Percentiles rank a stretch among this genome's conserved stretches.
Conservation (phyloP, 1,140 invertebrate species). For the Portunus trituberculatus region DNA sequence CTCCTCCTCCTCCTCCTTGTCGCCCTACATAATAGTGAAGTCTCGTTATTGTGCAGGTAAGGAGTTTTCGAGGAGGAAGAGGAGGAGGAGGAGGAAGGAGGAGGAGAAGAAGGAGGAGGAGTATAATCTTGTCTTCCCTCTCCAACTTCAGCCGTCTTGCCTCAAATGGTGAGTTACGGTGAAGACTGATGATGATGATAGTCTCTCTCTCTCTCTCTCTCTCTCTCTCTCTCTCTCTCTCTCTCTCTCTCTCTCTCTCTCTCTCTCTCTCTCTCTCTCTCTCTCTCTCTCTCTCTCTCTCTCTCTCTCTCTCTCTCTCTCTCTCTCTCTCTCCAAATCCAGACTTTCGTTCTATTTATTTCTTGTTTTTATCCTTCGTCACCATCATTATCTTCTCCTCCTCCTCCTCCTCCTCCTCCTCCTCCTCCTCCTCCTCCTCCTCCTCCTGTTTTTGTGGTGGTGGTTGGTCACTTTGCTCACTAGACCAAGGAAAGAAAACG, state of each 20-base stretch:
- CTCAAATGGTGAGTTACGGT: too few relatives aligned
- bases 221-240: too few relatives aligned
- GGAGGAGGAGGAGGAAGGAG: not conserved
- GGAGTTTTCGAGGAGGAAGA: not conserved
- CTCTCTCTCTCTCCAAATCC: not conserved
- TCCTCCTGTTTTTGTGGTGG: not conserved
- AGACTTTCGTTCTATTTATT: not conserved
- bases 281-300: too few relatives aligned
- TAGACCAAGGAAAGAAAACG: too few relatives aligned
- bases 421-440: slow-evolving; percentile 8
- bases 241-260: too few relatives aligned
- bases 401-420: slow-evolving; percentile 25
- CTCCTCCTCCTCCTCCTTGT: slow-evolving; percentile 21
- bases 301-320: too few relatives aligned
- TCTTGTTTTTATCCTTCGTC: not conserved
- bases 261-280: too few relatives aligned
- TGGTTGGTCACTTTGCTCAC: too few relatives aligned
- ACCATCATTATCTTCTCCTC: not conserved
- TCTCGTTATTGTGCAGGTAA: not conserved
- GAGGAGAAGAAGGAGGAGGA: not conserved
- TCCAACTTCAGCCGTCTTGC: too few relatives aligned
- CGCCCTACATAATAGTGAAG: not conserved
- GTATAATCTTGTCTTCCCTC: not conserved
- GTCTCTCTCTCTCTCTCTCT: too few relatives aligned
- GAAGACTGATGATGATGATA: too few relatives aligned